These are phyloP conservation scores for Brachionus rotundiformis DNA, from an alignment of 1,140 invertebrate genomes.

Conservation along the genomic window DNA sequence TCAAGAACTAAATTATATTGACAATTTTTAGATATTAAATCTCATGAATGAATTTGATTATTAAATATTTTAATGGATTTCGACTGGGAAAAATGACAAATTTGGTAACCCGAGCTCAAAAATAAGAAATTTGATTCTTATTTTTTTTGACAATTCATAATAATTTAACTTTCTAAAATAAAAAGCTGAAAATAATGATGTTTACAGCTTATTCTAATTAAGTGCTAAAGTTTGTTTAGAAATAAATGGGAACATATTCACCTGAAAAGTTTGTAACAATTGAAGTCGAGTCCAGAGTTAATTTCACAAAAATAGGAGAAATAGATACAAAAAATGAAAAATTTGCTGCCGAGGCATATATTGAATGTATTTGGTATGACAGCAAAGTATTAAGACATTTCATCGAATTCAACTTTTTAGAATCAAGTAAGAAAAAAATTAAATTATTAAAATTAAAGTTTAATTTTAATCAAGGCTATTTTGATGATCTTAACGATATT, in stretches of 20 bases:
- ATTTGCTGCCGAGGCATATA: constrained; percentile 53
- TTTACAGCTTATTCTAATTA: too few species aligned
- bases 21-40: background rate
- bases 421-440: background rate
- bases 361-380: constrained; percentile 53
- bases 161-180: background rate
- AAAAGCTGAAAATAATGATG: background rate
- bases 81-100: background rate
- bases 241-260: background rate
- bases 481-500: constrained; percentile 26
- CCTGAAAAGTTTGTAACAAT: background rate
- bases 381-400: background rate
- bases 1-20: background rate
- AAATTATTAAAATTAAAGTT: background rate
- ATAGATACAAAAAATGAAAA: constrained; percentile 54
- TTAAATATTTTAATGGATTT: background rate
- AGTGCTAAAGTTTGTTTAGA: background rate
- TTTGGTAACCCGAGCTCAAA: background rate
- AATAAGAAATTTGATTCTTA: background rate
- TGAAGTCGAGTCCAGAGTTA: constrained; percentile 36
- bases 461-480: background rate
- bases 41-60: background rate
- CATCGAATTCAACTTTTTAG: constrained; percentile 8
- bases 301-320: constrained; percentile 54
- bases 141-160: background rate